Evolutionary conservation across 1,140 invertebrate genomes (phyloP).

Genomic region (Phymorhynchus buccinoides): DNA sequence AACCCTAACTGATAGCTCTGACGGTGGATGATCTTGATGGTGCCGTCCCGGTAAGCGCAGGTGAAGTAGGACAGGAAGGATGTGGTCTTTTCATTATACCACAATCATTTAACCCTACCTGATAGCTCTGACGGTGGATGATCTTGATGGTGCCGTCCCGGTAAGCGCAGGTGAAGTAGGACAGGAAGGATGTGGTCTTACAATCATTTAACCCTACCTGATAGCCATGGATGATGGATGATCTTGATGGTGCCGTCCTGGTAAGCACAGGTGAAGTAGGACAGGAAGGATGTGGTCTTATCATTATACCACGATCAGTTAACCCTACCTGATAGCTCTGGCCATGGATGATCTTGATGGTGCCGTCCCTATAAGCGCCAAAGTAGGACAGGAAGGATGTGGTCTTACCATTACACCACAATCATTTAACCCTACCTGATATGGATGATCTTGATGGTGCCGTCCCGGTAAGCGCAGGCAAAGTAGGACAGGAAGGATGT

Average conservation of each 20-base stretch:
- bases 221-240: constrained; percentile 82
- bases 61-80: constrained; percentile 81
- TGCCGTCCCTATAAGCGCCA: constrained; percentile 83
- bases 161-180: constrained; percentile 82
- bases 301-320: constrained; percentile 45
- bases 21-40: constrained; percentile 83
- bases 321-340: constrained; percentile 82
- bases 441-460: constrained; percentile 84
- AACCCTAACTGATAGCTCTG: constrained; percentile 82
- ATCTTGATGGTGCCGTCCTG: constrained; percentile 85
- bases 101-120: constrained; percentile 74
- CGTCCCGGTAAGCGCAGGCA: constrained; percentile 83
- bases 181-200: constrained; percentile 79
- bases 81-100: too few relatives aligned
- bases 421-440: constrained; percentile 78
- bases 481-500: constrained; percentile 80
- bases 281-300: constrained; percentile 80
- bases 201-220: constrained; percentile 76
- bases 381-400: constrained; percentile 80
- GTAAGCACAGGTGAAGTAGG: constrained; percentile 82
- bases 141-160: constrained; percentile 85
- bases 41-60: constrained; percentile 83
- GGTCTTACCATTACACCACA: constrained; percentile 75
- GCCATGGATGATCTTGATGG: constrained; percentile 83
- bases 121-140: constrained; percentile 83